A percentile compares a stretch with the other conserved stretches of the same genome.
phyloP scores from a whole-genome alignment of 2,888 invertebrate species.

The Lottia gigantea region DNA sequence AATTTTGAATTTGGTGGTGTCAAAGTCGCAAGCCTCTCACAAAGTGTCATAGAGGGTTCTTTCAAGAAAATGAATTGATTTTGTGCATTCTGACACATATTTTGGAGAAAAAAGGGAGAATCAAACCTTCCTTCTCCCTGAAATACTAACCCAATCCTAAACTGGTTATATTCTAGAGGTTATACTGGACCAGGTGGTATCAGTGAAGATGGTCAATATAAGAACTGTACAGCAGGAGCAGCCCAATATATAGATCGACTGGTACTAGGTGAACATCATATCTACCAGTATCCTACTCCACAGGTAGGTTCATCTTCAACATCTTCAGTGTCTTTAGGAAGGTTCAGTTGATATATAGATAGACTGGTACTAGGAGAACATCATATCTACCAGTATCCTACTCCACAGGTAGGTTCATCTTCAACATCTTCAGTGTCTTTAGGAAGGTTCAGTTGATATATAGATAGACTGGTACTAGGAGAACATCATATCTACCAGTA shows the following conservation, averaged over 20 bases:
- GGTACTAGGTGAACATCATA: constrained; percentile 80
- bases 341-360: constrained; percentile 90
- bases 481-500: constrained; percentile 34
- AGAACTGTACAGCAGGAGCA: constrained; percentile 88
- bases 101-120: constrained; percentile 72
- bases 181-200: constrained; percentile 93
- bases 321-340: too few relatives aligned
- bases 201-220: constrained; percentile 70
- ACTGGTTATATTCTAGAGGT: constrained; percentile 73
- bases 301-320: constrained; percentile 39
- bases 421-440: neutral
- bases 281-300: constrained; percentile 79
- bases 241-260: constrained; percentile 85
- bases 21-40: too few relatives aligned
- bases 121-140: neutral
- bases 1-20: too few relatives aligned
- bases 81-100: too few relatives aligned
- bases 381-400: neutral
- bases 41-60: too few relatives aligned
- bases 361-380: constrained; percentile 76
- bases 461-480: constrained; percentile 82
- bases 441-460: constrained; percentile 81
- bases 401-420: neutral
- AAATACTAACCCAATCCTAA: neutral
- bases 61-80: too few relatives aligned